Evolutionary conservation across 2,113 vertebrate genomes (phyloP).

Genomic region (Rhadina sibilatrix): DNA sequence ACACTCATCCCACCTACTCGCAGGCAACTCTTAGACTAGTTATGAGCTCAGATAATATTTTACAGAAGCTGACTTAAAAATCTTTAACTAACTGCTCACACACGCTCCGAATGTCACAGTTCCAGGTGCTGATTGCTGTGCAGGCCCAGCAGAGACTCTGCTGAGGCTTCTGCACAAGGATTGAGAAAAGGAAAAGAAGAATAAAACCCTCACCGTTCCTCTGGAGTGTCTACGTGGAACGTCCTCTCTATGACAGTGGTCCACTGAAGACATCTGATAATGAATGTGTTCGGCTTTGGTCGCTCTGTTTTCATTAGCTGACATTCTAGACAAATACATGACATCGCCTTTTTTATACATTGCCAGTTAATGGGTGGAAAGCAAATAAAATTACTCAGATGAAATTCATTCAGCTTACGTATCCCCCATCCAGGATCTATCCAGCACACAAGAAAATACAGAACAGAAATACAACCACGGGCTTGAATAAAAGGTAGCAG

Average conservation of each 20-base stretch:
- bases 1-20: not conserved
- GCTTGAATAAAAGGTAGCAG: not conserved
- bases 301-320: slow-evolving; percentile 98
- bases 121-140: not conserved
- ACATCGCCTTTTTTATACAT: not conserved
- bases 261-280: slow-evolving; percentile 98
- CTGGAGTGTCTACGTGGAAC: slow-evolving; percentile 94
- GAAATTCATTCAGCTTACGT: not conserved
- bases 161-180: not conserved
- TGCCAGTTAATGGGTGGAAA: not conserved
- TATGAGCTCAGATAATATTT: slow-evolving; percentile 14
- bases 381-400: not conserved
- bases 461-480: not conserved
- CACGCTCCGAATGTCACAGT: not conserved
- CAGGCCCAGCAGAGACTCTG: not conserved
- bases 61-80: not conserved
- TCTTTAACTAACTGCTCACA: slow-evolving; percentile 7
- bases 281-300: slow-evolving; percentile 97
- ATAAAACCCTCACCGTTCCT: slow-evolving; percentile 84
- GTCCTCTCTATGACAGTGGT: slow-evolving; percentile 98
- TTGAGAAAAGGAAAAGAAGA: not conserved
- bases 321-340: slow-evolving; percentile 84
- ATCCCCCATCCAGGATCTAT: not conserved
- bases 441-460: not conserved
- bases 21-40: not conserved